Evolutionary conservation across 2,113 vertebrate species (phyloP), one percentile per base, ranked within the genome.

Genomic region (Phyllostomus discolor): DNA sequence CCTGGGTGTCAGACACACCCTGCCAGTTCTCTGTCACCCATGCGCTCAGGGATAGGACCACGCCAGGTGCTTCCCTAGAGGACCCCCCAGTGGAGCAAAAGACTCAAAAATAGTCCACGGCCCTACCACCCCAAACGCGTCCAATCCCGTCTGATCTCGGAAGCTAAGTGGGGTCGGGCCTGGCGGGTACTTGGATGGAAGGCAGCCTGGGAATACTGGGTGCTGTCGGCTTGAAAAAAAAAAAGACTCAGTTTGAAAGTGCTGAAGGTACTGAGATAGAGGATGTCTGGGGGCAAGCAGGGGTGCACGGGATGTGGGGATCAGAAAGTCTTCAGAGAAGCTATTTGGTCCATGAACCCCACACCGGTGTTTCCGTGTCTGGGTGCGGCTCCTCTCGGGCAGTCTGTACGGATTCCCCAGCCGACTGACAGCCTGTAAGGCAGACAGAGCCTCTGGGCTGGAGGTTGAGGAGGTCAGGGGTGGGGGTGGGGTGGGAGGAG

Each of bases 381-480:
- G 22, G 9, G 46, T 17, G 3, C 19, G 48, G 62, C 66, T 54
- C 66, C 16, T 17, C 22, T 46, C 3, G 26, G 70, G 0, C 3
- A 38, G 43, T 24, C 59, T n/a, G 52, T 62, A 76, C 66, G 38
- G 52, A 38, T 38, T 64, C 46, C 54, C 8, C 9, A 24, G 19
- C 5, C 3, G 57, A 48, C 0, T 33, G 10, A 24, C 41, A 22
- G 1, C n/a, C 88, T 0, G 0, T 0, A 0, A 54, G 15, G 4
- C 10, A 43, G 62, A 43, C 10, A 38, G 62, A 43, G 67, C 67
- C 66, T 62, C 31, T 41, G 46, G 17, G 69, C 15, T 70, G 41
- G 59, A 88, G 59, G 10, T 5, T 26, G 72, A 54, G 35, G 52
- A 52, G 67, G 26, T 10, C 73, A 57, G 69, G 80, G 0, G 2